Evolutionary conservation across 2,888 invertebrate genomes (phyloP).

Genomic region (Apamea sordens): DNA sequence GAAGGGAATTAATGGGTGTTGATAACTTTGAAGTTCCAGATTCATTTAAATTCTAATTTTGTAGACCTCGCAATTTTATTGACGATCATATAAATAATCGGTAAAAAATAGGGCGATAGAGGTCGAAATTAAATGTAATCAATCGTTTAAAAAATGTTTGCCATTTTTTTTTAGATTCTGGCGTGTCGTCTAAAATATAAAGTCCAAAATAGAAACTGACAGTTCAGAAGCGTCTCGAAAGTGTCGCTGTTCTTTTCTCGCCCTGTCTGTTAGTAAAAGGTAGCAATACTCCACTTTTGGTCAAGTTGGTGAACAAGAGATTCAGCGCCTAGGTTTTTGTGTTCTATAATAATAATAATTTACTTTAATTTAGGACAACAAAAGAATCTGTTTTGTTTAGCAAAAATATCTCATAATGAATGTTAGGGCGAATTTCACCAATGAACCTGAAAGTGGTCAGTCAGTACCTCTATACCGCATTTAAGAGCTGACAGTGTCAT

Average conservation of each 20-base stretch:
- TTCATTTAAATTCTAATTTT: slow-evolving; percentile 9
- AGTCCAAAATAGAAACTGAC: not conserved
- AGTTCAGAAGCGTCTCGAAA: no score
- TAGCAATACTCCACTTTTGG: not conserved
- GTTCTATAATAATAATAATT: not conserved
- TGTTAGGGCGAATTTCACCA: not conserved
- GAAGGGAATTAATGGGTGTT: slow-evolving; percentile 11
- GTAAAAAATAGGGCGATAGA: not conserved
- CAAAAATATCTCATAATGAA: not conserved
- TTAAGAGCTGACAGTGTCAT: not conserved
- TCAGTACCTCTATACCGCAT: not conserved
- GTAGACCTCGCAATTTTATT: slow-evolving; percentile 4
- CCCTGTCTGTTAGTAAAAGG: not conserved
- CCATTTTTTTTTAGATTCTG: not conserved
- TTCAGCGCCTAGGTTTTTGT: not conserved
- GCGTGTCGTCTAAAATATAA: not conserved
- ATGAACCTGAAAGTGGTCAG: not conserved
- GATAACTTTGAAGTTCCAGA: slow-evolving; percentile 30
- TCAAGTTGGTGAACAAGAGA: not conserved
- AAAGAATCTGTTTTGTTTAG: not conserved
- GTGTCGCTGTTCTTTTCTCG: not conserved
- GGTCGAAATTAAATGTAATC: not conserved
- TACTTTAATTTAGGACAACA: not conserved
- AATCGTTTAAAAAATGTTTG: not conserved
- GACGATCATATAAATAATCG: not conserved